Percentiles rank a stretch among this genome's conserved stretches.
These are phyloP conservation scores for Pseudocheirus occidentalis DNA, from an alignment of 2,797 vertebrate species.

Conservation along the genomic window DNA sequence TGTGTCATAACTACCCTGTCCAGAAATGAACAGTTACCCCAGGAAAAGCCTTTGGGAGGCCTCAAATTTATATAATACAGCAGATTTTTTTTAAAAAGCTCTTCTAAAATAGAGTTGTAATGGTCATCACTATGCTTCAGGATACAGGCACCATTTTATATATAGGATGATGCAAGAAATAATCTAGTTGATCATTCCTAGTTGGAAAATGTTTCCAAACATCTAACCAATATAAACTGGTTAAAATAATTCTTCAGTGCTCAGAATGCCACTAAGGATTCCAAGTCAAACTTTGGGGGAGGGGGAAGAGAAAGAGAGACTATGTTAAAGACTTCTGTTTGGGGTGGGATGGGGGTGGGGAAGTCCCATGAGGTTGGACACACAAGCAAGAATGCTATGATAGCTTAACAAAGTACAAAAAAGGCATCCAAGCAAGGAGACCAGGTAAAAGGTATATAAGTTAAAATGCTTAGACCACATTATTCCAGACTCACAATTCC, in stretches of 20 bases:
- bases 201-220: background rate
- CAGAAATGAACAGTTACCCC: background rate
- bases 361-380: background rate
- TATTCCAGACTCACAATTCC: background rate
- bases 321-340: background rate
- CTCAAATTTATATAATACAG: background rate
- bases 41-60: background rate
- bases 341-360: fast-evolving
- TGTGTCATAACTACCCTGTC: background rate
- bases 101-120: background rate
- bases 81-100: background rate
- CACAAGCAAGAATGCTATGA: background rate
- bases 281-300: background rate
- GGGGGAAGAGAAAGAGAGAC: background rate
- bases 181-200: background rate
- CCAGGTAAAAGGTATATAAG: background rate
- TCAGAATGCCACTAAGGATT: background rate
- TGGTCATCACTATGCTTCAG: background rate
- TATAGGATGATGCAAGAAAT: background rate
- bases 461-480: background rate
- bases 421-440: background rate
- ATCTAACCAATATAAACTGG: background rate
- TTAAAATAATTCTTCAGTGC: background rate
- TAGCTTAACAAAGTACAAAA: background rate
- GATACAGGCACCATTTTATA: background rate